These are phyloP conservation scores for Corapipo altera DNA, from an alignment of 2,113 vertebrate genomes.

Conservation along the genomic window DNA sequence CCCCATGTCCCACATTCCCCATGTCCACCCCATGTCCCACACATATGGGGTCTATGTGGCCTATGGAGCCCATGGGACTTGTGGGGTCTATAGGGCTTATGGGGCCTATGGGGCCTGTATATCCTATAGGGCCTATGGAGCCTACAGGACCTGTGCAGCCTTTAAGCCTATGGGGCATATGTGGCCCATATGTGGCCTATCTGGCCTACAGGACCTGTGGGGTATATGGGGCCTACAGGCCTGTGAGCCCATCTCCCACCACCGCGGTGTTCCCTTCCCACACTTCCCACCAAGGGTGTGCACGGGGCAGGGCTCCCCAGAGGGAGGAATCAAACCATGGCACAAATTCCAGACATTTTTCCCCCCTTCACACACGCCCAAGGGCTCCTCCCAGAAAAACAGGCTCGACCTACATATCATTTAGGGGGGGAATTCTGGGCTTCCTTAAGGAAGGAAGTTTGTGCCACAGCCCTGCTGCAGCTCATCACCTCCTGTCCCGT, in stretches of 20 bases:
- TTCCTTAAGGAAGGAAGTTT: neutral
- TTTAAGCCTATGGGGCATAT: too few species aligned
- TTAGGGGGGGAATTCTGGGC: neutral
- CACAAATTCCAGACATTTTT: neutral
- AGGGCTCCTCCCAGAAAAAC: neutral
- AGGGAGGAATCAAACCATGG: neutral
- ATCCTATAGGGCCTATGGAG: too few species aligned
- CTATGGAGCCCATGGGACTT: too few species aligned
- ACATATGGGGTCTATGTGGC: neutral
- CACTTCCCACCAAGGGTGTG: neutral
- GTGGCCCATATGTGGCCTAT: too few species aligned
- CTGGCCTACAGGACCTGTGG: neutral
- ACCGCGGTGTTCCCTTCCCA: rapidly evolving
- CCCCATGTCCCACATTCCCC: neutral
- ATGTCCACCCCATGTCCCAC: neutral
- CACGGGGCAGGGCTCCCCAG: neutral
- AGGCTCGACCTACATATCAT: neutral
- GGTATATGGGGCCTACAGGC: neutral
- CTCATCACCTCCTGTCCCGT: neutral
- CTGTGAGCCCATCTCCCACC: neutral
- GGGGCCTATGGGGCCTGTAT: too few species aligned
- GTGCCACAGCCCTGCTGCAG: neutral
- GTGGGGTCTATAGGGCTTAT: neutral
- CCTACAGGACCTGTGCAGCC: too few species aligned
- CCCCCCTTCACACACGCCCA: neutral